phyloP scores from a whole-genome alignment of 2,888 invertebrate genomes.

The Portevinia maculata region DNA sequence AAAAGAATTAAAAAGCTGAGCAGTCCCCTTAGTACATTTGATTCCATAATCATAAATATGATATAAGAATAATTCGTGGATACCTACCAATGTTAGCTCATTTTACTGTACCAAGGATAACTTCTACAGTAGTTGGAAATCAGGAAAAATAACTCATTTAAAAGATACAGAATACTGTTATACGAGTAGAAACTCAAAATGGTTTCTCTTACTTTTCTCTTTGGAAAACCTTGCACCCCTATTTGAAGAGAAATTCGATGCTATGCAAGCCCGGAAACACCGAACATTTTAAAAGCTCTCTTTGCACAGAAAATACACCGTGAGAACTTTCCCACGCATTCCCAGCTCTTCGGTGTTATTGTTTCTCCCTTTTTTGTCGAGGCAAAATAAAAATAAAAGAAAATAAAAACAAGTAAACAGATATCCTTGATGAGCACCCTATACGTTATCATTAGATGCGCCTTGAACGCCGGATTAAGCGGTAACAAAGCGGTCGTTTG shows the following conservation, averaged over 20 bases:
- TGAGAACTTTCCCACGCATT: neutral
- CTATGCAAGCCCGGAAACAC: neutral
- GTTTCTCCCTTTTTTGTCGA: neutral
- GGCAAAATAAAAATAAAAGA: conserved; percentile 13
- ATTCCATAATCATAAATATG: too few species aligned
- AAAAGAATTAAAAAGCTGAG: too few species aligned
- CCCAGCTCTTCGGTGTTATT: neutral
- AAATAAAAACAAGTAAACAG: conserved; percentile 55
- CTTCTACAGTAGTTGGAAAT: too few species aligned
- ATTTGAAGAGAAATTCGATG: neutral
- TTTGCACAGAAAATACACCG: neutral
- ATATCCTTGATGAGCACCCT: conserved; percentile 60
- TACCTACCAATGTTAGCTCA: too few species aligned
- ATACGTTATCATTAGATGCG: conserved; percentile 69
- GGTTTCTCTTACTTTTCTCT: neutral
- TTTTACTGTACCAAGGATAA: too few species aligned
- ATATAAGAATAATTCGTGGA: too few species aligned
- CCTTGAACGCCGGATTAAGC: conserved; percentile 68
- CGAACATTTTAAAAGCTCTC: neutral
- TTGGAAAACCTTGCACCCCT: neutral
- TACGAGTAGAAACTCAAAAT: neutral
- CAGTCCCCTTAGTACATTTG: too few species aligned
- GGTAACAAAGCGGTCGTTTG: conserved; percentile 64
- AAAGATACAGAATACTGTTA: neutral
- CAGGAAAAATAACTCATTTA: neutral